Evolutionary conservation across 2,888 invertebrate genomes (phyloP), one percentile per base, ranked within the genome.

Genomic region (Diarsia rubi): DNA sequence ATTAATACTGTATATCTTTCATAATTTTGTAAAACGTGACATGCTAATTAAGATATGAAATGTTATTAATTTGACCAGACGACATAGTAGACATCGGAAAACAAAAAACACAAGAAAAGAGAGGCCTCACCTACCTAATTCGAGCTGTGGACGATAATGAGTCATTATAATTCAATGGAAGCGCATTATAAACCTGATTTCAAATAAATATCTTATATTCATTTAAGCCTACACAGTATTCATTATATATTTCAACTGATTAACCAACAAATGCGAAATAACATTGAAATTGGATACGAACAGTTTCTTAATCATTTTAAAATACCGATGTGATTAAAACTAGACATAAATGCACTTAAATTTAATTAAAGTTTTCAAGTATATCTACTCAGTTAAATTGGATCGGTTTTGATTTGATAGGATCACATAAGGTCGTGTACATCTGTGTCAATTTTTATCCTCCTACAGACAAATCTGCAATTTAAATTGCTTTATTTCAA

Each of bases 231-330:
- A 54, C 54, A 54, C 16, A 47, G 60, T 66, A 52, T 27, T 59
- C 16, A 60, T 21, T 45, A 63, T 24, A 66, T 63, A 79, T 27
- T 59, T 52, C 45, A 73, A 79, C 54, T 64, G 37, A 80, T 80
- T 80, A 80, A 84, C 67, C 67, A 44, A 84, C 52, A 37, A 44
- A 64, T 44, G 14, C 63, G 14, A 59, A 72, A 72, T 64, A 83
- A 63, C 64, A 60, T 84, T 84, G 59, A 65, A 84, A 73, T 84
- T 37, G 1, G 64, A 84, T 63, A 54, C 65, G 59, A 42, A 59
- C 12, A 21, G 49, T 84, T 84, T 60, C 67, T 27, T 31, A 80
- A 81, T 73, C 49, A 84, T 84, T 84, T 57, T 44, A 14, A 52
- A 84, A 65, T 74, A 31, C 66, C 54, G 44, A 69, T 66, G 49